A percentile compares a stretch with the other conserved stretches of the same genome.
Conservation (phyloP, 2,888 invertebrate genomes). For the Eremobia ochroleuca region DNA sequence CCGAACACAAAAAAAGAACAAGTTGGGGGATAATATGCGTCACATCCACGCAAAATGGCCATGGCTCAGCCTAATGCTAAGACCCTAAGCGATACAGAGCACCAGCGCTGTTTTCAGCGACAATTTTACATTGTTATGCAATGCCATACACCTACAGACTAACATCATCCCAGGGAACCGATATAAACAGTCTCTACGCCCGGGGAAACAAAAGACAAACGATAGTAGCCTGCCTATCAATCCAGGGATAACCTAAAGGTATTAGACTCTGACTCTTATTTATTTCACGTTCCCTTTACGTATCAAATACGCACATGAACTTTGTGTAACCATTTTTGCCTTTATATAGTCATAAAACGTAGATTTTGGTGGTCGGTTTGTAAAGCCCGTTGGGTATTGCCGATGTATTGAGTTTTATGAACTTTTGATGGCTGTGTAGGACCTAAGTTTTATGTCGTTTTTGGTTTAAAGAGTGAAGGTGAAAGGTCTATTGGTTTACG, state of each 20-base stretch:
- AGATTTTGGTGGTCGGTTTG: constrained; percentile 58
- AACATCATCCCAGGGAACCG: neutral
- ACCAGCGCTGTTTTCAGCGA: too few species aligned
- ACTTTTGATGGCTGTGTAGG: constrained; percentile 15
- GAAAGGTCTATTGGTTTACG: neutral
- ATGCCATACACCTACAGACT: neutral
- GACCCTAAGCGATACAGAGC: too few species aligned
- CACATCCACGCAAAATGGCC: too few species aligned
- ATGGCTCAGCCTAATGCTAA: too few species aligned
- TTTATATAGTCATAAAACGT: constrained; percentile 54
- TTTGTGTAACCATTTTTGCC: constrained; percentile 48
- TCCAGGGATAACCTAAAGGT: constrained; percentile 44
- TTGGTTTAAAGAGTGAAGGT: neutral
- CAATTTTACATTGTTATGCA: too few species aligned
- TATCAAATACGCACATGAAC: constrained; percentile 46
- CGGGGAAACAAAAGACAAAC: constrained; percentile 24
- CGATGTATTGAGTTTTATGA: constrained; percentile 40
- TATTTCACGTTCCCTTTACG: constrained; percentile 46
- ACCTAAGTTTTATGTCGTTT: constrained; percentile 9
- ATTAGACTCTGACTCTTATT: constrained; percentile 42
- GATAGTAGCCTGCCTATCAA: constrained; percentile 37
- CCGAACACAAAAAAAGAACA: too few species aligned
- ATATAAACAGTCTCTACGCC: neutral
- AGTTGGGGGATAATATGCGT: too few species aligned
- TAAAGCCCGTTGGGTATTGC: constrained; percentile 31